These are phyloP conservation scores for Scotopteryx bipunctaria DNA, from an alignment of 2,888 invertebrate species.

Conservation along the genomic window DNA sequence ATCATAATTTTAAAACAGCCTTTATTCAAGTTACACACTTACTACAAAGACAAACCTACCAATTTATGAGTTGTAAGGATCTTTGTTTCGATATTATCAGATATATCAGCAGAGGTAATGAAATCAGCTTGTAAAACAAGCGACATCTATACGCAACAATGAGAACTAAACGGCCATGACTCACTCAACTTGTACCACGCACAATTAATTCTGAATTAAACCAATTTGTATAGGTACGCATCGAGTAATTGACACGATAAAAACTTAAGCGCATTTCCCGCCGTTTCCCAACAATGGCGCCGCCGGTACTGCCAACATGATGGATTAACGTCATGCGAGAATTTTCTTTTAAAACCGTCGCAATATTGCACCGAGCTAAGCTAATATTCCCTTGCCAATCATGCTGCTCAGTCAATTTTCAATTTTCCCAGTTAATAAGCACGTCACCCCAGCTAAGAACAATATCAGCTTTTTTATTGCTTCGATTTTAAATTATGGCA, in stretches of 20 bases:
- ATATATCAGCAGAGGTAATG: background rate
- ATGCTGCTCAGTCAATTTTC: constrained; percentile 78
- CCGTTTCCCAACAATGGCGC: constrained; percentile 39
- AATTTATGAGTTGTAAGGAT: no score
- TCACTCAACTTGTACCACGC: constrained; percentile 9
- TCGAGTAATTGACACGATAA: constrained; percentile 34
- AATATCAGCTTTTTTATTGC: constrained; percentile 64
- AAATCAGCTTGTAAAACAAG: constrained; percentile 1
- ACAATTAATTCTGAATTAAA: constrained; percentile 16
- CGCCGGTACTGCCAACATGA: constrained; percentile 52
- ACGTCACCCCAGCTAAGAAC: constrained; percentile 69
- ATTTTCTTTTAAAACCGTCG: constrained; percentile 65
- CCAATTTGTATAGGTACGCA: constrained; percentile 25
- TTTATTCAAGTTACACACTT: no score
- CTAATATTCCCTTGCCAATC: constrained; percentile 82
- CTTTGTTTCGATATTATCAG: no score
- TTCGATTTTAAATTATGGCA: constrained; percentile 25
- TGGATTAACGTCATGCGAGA: constrained; percentile 77
- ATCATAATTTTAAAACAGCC: no score
- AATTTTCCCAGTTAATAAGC: constrained; percentile 80
- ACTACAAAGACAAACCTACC: no score
- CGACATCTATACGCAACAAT: constrained; percentile 24
- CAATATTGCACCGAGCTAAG: constrained; percentile 77
- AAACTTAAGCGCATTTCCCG: constrained; percentile 40
- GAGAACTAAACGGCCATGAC: constrained; percentile 7